These are phyloP conservation scores for Hypocryptadius cinnamomeus DNA, from an alignment of 2,113 vertebrate genomes.

Conservation along the genomic window DNA sequence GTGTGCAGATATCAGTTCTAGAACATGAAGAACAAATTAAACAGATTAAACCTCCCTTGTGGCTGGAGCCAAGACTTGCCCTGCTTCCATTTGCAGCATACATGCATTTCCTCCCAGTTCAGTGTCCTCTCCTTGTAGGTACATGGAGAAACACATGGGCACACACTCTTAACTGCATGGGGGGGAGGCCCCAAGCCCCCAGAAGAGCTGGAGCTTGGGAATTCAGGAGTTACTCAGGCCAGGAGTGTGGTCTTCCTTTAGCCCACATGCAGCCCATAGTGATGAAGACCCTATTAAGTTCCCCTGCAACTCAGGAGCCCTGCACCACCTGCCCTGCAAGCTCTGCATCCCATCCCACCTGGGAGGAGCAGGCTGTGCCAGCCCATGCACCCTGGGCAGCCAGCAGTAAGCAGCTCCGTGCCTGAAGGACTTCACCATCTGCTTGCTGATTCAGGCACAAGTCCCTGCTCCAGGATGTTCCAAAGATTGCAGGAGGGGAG, in stretches of 20 bases:
- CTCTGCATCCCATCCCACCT: neutral
- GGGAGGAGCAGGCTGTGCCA: fast-evolving
- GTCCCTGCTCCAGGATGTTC: neutral
- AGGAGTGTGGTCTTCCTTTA: neutral
- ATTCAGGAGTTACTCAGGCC: neutral
- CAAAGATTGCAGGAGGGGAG: neutral
- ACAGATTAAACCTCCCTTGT: neutral
- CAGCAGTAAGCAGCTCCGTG: neutral
- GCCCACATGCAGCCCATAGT: fast-evolving
- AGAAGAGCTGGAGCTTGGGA: neutral
- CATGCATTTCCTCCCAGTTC: neutral
- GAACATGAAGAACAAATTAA: neutral
- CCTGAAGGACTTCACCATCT: neutral
- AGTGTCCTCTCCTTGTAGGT: fast-evolving
- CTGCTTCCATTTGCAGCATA: neutral
- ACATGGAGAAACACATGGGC: neutral
- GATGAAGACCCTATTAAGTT: neutral
- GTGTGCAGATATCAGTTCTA: neutral
- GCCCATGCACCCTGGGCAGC: neutral
- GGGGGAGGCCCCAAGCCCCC: neutral
- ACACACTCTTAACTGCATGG: neutral
- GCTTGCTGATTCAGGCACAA: neutral
- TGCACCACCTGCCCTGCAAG: fast-evolving
- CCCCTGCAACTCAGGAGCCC: neutral
- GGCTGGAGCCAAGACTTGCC: neutral